Percentiles rank a stretch among this genome's conserved stretches.
Conservation (phyloP, 2,113 vertebrate genomes). For the Porphyrio hochstetteri region DNA sequence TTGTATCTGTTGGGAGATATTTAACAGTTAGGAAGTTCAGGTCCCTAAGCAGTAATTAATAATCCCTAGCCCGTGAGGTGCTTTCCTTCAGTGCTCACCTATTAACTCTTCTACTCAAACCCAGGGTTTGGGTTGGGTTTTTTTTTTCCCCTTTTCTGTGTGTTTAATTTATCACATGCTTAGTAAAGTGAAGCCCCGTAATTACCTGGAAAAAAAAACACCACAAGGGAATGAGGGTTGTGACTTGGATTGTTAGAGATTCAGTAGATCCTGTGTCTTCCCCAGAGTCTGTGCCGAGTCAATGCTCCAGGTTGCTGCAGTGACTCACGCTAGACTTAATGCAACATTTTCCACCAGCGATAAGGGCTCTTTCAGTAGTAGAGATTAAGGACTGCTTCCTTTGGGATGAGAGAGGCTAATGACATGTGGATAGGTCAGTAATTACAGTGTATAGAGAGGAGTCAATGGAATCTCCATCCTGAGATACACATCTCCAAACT, state of each 20-base stretch:
- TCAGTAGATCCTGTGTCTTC: not conserved
- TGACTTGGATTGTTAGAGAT: not conserved
- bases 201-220: not conserved
- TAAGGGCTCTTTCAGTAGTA: not conserved
- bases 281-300: rapidly evolving
- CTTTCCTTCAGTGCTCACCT: not conserved
- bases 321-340: not conserved
- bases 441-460: not conserved
- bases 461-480: not conserved
- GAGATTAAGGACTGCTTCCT: not conserved
- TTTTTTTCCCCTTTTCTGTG: too few relatives aligned
- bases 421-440: not conserved
- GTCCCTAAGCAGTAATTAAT: not conserved
- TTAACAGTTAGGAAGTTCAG: not conserved
- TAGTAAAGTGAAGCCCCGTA: not conserved
- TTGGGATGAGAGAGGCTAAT: not conserved
- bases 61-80: not conserved
- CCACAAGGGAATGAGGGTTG: not conserved
- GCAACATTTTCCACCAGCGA: not conserved
- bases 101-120: not conserved
- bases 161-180: not conserved
- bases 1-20: not conserved
- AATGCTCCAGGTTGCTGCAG: not conserved
- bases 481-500: not conserved
- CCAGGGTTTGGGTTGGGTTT: too few relatives aligned